Base-by-base conservation (phyloP, 92 coral and sea anemone genomes). In the Metridium senile region DNA sequence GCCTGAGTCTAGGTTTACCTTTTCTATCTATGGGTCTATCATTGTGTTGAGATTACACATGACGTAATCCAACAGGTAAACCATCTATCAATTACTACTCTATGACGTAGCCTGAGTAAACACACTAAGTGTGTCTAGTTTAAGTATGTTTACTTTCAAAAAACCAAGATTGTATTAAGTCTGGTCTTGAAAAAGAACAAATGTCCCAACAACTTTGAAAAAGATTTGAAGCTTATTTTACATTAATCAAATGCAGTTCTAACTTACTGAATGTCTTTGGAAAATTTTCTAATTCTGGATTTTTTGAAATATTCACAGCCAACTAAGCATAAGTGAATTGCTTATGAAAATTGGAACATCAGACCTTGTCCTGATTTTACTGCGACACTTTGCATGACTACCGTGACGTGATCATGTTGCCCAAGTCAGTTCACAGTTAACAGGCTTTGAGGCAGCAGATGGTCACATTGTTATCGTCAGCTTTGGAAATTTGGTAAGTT, bases 381-480 rank as follows among this genome's bases (percentile, higher is more conserved):
- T 95, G 49, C 93, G 99, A 29, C 99, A 95, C 70, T 95, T 95
- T 95, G 99, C 99, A 0, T 95, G 99, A 95, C 89, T 95, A n/a
- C 99, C 99, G 0, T 95, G 99, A 95, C 99, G 99, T 77, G 92
- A 87, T 78, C 99, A 95, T 85, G 97, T 89, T 58, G 85, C 89
- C 46, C 91, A 86, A 71, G 85, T 95, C 53, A 88, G 87, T 85
- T 68, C 88, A 27, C 74, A 59, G 33, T 87, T 46, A 71, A 74
- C 81, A 39, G 92, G 85, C 77, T 81, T 95, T 70, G 97, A 89
- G 86, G 81, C 85, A 32, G 76, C 31, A 33, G 84, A 82, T 82
- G 97, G 93, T 53, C 89, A 74, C 76, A 75, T 92, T 26, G 80
- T 85, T 11, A 86, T 95, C 0, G 85, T 95, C 39, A 92, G 96